Evolutionary conservation across 1,140 invertebrate genomes (phyloP).

Genomic region (Diachasmimorpha longicaudata): DNA sequence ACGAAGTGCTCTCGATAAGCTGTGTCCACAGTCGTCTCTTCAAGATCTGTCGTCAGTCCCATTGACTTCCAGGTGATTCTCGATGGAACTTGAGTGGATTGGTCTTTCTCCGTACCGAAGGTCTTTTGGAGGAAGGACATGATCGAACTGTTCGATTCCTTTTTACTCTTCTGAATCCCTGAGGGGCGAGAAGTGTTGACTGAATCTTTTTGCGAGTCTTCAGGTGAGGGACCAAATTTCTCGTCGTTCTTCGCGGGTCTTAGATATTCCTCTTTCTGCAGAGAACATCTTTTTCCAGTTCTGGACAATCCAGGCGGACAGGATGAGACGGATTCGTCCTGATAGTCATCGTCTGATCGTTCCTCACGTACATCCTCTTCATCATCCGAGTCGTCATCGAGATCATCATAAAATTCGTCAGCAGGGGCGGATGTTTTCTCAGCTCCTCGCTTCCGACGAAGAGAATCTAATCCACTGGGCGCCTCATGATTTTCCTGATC

Average conservation of each 20-base stretch:
- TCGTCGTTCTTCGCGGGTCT: neutral
- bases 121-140: neutral
- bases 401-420: neutral
- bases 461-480: neutral
- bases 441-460: neutral
- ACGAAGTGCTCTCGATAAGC: neutral
- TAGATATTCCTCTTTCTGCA: neutral
- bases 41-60: neutral
- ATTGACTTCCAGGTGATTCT: neutral
- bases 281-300: neutral
- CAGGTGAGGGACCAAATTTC: neutral
- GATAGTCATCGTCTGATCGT: neutral
- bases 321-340: neutral
- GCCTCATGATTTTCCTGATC: neutral
- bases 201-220: neutral
- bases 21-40: neutral
- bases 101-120: neutral
- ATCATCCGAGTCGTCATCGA: neutral
- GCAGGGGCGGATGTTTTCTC: neutral
- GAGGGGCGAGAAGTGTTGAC: neutral
- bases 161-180: neutral
- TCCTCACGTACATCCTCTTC: neutral
- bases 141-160: neutral
- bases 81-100: neutral
- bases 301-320: neutral